Evolutionary conservation across 2,888 invertebrate genomes (phyloP), one percentile per base, ranked within the genome.

Genomic region (Torymus texanus): DNA sequence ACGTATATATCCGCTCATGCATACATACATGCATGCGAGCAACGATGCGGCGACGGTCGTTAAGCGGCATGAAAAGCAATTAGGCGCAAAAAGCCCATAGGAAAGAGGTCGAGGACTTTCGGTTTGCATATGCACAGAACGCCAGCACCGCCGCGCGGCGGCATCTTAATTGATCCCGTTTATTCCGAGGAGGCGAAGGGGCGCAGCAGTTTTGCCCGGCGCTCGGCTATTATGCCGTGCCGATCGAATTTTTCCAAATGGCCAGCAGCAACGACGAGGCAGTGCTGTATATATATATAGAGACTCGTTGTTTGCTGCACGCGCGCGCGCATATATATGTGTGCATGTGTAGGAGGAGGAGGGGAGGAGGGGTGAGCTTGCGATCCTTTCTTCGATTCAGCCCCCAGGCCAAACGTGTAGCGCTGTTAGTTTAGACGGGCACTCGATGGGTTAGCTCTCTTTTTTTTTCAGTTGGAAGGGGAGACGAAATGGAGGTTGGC

Each of bases 51-150:
- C 21, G 50, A 21, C 56, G 71, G 41, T 79, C 79, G 71, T 79
- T 79, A 75, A 72, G 80, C 75, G 72, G 61, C 76, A 65, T 68
- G 76, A 76, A 80, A 67, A 76, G 80, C 80, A 80, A 80, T 80
- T 80, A 76, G 67, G 68, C 53, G 65, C 59, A 55, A 72, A 72
- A 78, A 78, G 70, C 68, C 62, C 14, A 53, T 56, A 53, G 61
- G 67, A 73, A 74, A 65, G 59, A 58, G 74, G 78, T 79, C 68
- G 68, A 78, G 67, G 73, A 79, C 71, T 65, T 75, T 75, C 16
- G 4, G 63, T 66, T 70, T 70, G 68, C 68, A 70, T 70, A 56
- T 29, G 50, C 50, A 2, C 71, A 41, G 2, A 29, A 41, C 41
- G 10, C 5, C 41, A 8, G 8, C 41, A 41, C 41, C 1, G 10